phyloP scores from a whole-genome alignment of 2,113 vertebrate genomes.

The Hystrix cristata region DNA sequence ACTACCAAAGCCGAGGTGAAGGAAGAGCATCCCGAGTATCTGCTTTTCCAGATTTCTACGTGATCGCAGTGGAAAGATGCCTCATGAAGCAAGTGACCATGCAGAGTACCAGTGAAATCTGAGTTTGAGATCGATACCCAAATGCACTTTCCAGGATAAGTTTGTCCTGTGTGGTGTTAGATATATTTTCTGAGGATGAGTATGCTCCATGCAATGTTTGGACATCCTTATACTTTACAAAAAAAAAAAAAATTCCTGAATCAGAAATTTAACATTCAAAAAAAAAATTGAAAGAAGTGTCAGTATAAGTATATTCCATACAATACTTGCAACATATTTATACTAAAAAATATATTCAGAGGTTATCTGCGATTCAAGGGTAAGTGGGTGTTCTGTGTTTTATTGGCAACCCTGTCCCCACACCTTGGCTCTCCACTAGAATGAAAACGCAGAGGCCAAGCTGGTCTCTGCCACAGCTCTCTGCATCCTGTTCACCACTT shows the following conservation, averaged over 20 bases:
- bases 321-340: neutral
- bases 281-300: neutral
- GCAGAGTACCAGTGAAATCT: neutral
- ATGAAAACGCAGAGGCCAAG: neutral
- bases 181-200: neutral
- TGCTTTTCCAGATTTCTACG: neutral
- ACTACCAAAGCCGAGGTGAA: neutral
- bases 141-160: neutral
- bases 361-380: neutral
- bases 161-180: neutral
- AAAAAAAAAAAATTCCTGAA: neutral
- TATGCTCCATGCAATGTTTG: neutral
- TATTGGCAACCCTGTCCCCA: neutral
- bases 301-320: neutral
- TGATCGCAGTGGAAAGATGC: accelerated
- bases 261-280: neutral
- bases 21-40: accelerated
- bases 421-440: neutral
- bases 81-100: neutral
- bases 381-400: neutral
- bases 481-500: accelerated
- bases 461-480: neutral
- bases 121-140: neutral
- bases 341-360: neutral
- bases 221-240: neutral